A percentile compares a stretch with the other conserved stretches of the same genome.
phyloP scores from a whole-genome alignment of 2,888 invertebrate genomes.

The Drosophila eohydei region DNA sequence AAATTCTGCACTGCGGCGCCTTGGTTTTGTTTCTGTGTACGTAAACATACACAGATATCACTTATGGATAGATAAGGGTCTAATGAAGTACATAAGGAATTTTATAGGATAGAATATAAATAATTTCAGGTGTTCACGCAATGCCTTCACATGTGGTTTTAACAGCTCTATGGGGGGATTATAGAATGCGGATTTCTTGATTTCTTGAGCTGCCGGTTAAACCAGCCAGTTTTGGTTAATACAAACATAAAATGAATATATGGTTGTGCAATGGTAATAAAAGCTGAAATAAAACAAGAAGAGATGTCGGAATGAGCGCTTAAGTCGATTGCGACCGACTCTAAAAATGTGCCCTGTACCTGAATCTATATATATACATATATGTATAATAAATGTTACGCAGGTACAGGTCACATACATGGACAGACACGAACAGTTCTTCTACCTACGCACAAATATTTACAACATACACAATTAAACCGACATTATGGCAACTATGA shows the following conservation, averaged over 20 bases:
- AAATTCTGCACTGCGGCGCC: conserved; percentile 24
- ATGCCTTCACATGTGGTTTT: background rate
- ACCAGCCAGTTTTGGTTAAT: background rate
- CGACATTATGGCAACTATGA: conserved; percentile 13
- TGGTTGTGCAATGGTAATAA: background rate
- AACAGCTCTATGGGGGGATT: background rate
- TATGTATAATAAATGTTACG: background rate
- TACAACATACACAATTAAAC: conserved; percentile 12
- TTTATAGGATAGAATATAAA: conserved; percentile 7
- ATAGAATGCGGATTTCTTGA: background rate
- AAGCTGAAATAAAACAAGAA: conserved; percentile 8
- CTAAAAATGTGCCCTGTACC: conserved; percentile 22
- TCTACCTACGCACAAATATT: conserved; percentile 17
- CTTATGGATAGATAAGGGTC: conserved; percentile 9
- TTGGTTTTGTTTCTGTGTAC: conserved; percentile 24
- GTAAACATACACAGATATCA: conserved; percentile 25
- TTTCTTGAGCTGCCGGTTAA: conserved; percentile 4
- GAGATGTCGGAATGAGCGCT: conserved; percentile 5
- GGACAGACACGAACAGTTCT: conserved; percentile 3
- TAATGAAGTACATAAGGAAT: conserved; percentile 7
- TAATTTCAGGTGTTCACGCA: conserved; percentile 18
- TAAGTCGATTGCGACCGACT: conserved; percentile 27
- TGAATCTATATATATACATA: conserved; percentile 5
- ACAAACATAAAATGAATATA: background rate
- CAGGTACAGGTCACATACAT: conserved; percentile 22